Conservation (phyloP, 1,140 invertebrate species). For the Panulirus ornatus region DNA sequence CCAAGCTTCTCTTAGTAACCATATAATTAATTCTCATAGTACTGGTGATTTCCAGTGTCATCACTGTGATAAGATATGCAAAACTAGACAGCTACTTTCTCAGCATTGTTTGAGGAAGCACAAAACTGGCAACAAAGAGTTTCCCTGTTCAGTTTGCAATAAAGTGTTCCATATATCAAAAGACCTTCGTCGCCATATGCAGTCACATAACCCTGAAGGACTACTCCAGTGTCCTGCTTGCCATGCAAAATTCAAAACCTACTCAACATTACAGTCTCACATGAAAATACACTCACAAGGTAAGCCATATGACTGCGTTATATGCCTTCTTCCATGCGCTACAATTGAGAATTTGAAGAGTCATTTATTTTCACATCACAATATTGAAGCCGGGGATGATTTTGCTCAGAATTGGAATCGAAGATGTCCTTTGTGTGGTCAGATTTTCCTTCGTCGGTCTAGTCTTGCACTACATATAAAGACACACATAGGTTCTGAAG, state of each 20-base stretch:
- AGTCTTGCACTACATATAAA: conserved; percentile 45
- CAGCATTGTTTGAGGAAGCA: conserved; percentile 48
- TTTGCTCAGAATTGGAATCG: conserved; percentile 42
- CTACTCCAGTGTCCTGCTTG: conserved; percentile 38
- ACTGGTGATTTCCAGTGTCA: conserved; percentile 33
- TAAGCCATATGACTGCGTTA: conserved; percentile 59
- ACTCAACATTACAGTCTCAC: conserved; percentile 50
- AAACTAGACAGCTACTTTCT: conserved; percentile 47
- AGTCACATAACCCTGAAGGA: conserved; percentile 56
- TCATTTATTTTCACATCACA: conserved; percentile 37
- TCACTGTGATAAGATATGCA: conserved; percentile 45
- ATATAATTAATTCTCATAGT: conserved; percentile 41
- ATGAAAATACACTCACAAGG: conserved; percentile 54
- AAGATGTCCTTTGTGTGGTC: conserved; percentile 57
- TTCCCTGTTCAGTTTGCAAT: conserved; percentile 55
- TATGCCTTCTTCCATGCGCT: conserved; percentile 50
- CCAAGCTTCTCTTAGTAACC: conserved; percentile 50
- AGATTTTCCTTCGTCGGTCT: conserved; percentile 49
- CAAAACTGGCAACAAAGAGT: conserved; percentile 33
- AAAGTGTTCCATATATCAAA: conserved; percentile 53
- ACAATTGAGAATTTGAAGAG: conserved; percentile 26
- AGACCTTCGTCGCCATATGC: conserved; percentile 57
- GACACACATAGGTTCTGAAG: conserved; percentile 24
- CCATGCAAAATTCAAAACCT: conserved; percentile 54
- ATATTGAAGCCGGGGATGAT: conserved; percentile 39